These are phyloP conservation scores for Glaucopsyche alexis DNA, from an alignment of 2,888 invertebrate species.

Conservation along the genomic window DNA sequence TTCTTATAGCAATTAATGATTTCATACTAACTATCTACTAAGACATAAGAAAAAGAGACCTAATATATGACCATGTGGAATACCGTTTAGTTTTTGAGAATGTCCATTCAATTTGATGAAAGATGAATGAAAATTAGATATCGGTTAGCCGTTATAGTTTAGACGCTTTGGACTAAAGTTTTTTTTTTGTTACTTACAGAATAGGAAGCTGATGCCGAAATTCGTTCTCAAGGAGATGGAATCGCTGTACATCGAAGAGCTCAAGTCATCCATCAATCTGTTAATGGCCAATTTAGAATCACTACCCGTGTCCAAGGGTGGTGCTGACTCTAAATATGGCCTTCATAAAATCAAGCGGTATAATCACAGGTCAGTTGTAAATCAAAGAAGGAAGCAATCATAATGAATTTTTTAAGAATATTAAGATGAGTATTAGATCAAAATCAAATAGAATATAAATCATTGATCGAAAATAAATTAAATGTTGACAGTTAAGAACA, in stretches of 20 bases:
- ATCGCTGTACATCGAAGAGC: constrained; percentile 98
- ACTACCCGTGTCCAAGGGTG: constrained; percentile 98
- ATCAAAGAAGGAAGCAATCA: constrained; percentile 26
- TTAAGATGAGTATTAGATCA: not conserved
- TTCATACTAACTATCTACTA: no score
- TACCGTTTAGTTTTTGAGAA: not conserved
- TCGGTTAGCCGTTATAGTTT: not conserved
- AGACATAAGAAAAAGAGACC: not conserved
- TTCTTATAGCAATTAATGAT: not conserved
- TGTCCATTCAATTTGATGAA: not conserved
- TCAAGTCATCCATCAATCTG: constrained; percentile 97
- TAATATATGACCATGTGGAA: not conserved
- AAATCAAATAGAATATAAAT: no score
- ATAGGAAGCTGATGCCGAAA: constrained; percentile 98
- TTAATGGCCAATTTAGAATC: constrained; percentile 99
- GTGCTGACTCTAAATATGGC: constrained; percentile 98
- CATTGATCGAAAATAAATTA: no score
- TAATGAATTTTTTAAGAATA: not conserved
- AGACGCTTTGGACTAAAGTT: not conserved
- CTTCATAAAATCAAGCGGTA: constrained; percentile 98
- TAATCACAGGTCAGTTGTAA: constrained; percentile 92
- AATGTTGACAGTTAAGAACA: no score
- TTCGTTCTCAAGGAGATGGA: constrained; percentile 99
- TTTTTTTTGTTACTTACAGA: constrained; percentile 73
- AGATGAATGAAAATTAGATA: not conserved